Conservation (phyloP, 2,113 vertebrate genomes). For the Nesogale talazaci region DNA sequence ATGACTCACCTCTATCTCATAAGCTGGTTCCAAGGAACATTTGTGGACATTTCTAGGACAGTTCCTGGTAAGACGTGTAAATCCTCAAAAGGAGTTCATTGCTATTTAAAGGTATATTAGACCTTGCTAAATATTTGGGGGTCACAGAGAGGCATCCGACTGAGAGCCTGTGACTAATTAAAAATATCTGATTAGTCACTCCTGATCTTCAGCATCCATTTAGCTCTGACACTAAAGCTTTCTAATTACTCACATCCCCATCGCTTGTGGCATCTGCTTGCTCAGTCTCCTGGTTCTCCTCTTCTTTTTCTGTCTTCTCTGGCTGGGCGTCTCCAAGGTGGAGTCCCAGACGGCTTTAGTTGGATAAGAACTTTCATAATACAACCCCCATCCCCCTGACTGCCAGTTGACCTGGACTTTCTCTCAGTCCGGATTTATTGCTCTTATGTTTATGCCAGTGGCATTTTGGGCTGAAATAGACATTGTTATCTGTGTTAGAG, state of each 20-base stretch:
- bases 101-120: not conserved
- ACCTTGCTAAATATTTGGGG: not conserved
- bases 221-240: not conserved
- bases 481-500: slow-evolving; percentile 70
- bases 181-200: not conserved
- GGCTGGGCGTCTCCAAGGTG: not conserved
- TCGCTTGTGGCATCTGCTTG: not conserved
- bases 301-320: not conserved
- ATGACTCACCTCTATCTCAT: not conserved
- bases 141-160: not conserved
- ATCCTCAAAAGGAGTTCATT: not conserved
- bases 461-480: slow-evolving; percentile 23
- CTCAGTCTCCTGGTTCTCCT: not conserved
- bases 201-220: not conserved
- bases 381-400: not conserved
- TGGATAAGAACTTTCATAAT: not conserved
- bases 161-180: not conserved
- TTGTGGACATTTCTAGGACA: slow-evolving; percentile 11
- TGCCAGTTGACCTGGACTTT: not conserved
- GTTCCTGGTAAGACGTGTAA: not conserved
- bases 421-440: slow-evolving; percentile 64
- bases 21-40: not conserved
- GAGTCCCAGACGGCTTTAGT: not conserved
- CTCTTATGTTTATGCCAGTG: slow-evolving; percentile 50
- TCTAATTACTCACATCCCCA: not conserved